A percentile compares a stretch with the other conserved stretches of the same genome.
Evolutionary conservation across 1,140 invertebrate genomes (phyloP).

Genomic region (Apis dorsata): DNA sequence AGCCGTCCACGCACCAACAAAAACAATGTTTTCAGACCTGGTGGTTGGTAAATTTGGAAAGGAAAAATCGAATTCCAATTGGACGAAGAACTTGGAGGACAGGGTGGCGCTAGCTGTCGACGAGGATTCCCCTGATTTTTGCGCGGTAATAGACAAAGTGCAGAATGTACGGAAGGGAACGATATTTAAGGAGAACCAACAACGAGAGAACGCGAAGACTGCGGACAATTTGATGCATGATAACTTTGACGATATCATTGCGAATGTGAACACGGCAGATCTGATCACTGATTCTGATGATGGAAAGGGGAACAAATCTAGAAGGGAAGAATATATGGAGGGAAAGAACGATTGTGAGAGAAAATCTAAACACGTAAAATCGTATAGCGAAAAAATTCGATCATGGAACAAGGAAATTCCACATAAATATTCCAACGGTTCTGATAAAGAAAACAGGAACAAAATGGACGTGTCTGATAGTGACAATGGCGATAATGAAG

Average conservation of each 20-base stretch:
- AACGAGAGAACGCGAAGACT: neutral
- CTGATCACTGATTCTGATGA: neutral
- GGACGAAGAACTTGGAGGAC: neutral
- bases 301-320: neutral
- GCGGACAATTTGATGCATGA: conserved; percentile 26
- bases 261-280: conserved; percentile 14
- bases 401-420: neutral
- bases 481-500: neutral
- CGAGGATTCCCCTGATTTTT: conserved; percentile 10
- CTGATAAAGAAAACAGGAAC: conserved; percentile 40
- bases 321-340: neutral
- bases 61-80: neutral
- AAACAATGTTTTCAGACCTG: neutral
- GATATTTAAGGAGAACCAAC: neutral
- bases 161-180: conserved; percentile 6
- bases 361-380: neutral
- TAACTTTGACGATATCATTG: conserved; percentile 52
- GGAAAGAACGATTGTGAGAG: neutral
- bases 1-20: neutral
- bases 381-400: neutral
- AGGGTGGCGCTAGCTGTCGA: neutral
- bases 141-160: conserved; percentile 23
- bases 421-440: fast-evolving
- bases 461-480: neutral
- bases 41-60: neutral